Evolutionary conservation across 2,888 invertebrate genomes (phyloP).

Genomic region (Drosophila nigricruria): DNA sequence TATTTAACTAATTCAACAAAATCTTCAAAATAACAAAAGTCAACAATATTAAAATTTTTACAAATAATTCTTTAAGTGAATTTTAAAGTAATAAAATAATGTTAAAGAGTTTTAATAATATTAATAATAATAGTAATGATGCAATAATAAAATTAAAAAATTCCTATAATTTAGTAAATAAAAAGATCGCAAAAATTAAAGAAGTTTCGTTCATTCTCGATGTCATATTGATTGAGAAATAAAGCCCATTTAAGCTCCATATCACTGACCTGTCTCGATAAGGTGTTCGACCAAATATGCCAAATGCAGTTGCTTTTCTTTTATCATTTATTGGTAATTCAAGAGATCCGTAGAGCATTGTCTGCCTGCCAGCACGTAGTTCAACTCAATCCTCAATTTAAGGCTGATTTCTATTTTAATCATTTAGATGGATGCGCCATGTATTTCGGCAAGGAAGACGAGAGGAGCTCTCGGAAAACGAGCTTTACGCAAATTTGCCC

Average conservation of each 20-base stretch:
- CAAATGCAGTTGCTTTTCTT: not conserved
- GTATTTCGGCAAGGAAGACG: slow-evolving; percentile 75
- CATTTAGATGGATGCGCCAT: slow-evolving; percentile 78
- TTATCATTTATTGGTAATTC: not conserved
- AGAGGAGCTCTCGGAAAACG: slow-evolving; percentile 67
- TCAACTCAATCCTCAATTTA: not conserved
- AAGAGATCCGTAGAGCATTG: not conserved
- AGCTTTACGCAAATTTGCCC: slow-evolving; percentile 78
- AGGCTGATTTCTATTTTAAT: not conserved
- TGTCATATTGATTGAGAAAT: slow-evolving; percentile 12
- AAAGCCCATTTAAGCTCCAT: slow-evolving; percentile 24
- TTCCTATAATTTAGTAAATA: not conserved
- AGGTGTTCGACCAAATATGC: slow-evolving; percentile 5
- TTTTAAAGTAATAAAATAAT: not conserved
- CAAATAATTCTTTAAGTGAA: not conserved
- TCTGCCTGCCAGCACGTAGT: slow-evolving; percentile 24
- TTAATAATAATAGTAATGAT: not conserved
- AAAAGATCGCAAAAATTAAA: not conserved
- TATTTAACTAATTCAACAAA: not conserved
- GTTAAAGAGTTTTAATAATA: not conserved
- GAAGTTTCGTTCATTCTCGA: not conserved
- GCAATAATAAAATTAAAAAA: not conserved
- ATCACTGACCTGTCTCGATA: slow-evolving; percentile 23
- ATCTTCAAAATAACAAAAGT: not conserved
- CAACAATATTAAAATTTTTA: not conserved